phyloP scores from a whole-genome alignment of 2,113 vertebrate genomes.

The Malurus elegans region DNA sequence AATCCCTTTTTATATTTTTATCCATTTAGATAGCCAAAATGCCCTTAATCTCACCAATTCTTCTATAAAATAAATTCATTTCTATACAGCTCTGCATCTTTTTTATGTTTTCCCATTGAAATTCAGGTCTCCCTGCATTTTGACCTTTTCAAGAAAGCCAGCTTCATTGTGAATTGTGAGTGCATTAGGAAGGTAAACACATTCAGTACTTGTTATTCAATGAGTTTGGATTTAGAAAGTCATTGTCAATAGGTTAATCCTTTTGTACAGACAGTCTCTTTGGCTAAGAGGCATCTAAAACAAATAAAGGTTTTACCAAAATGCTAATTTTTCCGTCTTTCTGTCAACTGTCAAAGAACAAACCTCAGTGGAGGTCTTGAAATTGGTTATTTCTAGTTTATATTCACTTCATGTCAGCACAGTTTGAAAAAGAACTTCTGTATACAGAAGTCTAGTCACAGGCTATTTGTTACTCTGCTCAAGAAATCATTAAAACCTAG shows the following conservation, averaged over 20 bases:
- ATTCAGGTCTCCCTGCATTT: conserved; percentile 70
- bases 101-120: conserved; percentile 62
- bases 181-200: conserved; percentile 81
- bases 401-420: conserved; percentile 59
- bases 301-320: conserved; percentile 77
- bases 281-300: conserved; percentile 74
- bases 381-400: conserved; percentile 69
- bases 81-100: conserved; percentile 34
- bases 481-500: conserved; percentile 62
- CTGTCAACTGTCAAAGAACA: conserved; percentile 69
- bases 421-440: conserved; percentile 65
- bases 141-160: conserved; percentile 78
- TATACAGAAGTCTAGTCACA: conserved; percentile 55
- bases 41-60: neutral
- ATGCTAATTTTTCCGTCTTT: conserved; percentile 74
- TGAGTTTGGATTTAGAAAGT: conserved; percentile 73
- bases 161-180: conserved; percentile 75
- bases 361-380: conserved; percentile 62
- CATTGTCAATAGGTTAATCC: conserved; percentile 83
- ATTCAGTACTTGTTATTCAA: conserved; percentile 78
- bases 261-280: conserved; percentile 73
- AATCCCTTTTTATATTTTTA: neutral
- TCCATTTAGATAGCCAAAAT: neutral
- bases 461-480: conserved; percentile 56
- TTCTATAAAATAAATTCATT: conserved; percentile 17